Evolutionary conservation across 2,113 vertebrate genomes (phyloP), one percentile per base, ranked within the genome.

Genomic region (Prunella fulvescens): DNA sequence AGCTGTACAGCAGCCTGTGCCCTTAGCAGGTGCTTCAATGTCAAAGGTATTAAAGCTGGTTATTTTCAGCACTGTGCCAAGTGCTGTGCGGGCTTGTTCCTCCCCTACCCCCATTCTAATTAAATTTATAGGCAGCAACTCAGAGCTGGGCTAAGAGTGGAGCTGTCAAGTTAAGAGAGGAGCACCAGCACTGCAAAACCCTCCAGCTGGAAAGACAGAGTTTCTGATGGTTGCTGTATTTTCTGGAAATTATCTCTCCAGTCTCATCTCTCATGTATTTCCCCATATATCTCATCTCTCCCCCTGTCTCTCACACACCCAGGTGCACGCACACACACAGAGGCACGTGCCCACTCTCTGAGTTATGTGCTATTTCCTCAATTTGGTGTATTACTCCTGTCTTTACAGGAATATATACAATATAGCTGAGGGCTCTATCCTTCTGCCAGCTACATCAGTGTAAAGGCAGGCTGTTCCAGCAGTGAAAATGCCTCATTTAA

Each of bases 1-100:
- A 76, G 81, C 77, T 92, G 78, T 26, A 35, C 28, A 42, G 69
- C 10, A 4, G 62, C 44, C 79, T 77, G 42, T 81, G 91, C 94
- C 93, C 95, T 93, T 45, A 92, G 90, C 91, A 94, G 92, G 91
- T 89, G 56, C 84, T 86, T 96, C 95, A 70, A 14, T 95, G 96
- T 96, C 91, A 90, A 71, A 93, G 90, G 61, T 87, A 92, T 95
- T 84, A 94, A 94, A 96, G 62, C 86, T 42, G 53, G 61, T 86
- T 95, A 92, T 96, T 93, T 92, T 64, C 95, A 93, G 93, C 11
- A 0, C 91, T 77, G 88, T 92, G 66, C 91, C 87, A 72, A 74
- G 86, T 20, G 44, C 70, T 0, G 5, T 48, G 71, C 70, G 22
- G n/a, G 22, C 70, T 84, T 79, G 51, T 92, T 78, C 84, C 60